A percentile compares a stretch with the other conserved stretches of the same genome.
These are phyloP conservation scores for Sminthopsis crassicaudata DNA, from an alignment of 2,113 vertebrate species.

Conservation along the genomic window DNA sequence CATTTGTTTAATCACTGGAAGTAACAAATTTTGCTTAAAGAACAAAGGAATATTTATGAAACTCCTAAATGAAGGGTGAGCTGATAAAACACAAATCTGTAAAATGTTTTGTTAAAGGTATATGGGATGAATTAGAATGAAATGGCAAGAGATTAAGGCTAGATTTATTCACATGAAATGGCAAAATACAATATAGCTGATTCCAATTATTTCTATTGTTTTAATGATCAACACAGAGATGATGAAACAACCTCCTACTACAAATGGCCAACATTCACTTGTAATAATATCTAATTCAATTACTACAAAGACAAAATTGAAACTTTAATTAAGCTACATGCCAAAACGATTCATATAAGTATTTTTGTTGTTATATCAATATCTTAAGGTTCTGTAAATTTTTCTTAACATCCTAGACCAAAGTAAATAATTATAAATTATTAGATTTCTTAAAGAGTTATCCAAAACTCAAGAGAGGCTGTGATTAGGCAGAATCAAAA, in stretches of 20 bases:
- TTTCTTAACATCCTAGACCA: not conserved
- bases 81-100: not conserved
- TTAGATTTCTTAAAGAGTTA: not conserved
- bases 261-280: not conserved
- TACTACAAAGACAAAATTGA: not conserved
- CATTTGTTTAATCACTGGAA: not conserved
- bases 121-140: not conserved
- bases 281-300: not conserved
- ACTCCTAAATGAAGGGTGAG: not conserved
- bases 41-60: not conserved
- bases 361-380: not conserved
- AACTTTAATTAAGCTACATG: not conserved
- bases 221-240: not conserved
- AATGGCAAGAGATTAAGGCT: not conserved
- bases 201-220: not conserved
- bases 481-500: not conserved
- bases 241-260: not conserved
- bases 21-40: not conserved
- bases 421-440: not conserved
- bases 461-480: too few species aligned
- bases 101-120: not conserved
- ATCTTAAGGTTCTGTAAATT: not conserved
- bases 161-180: not conserved
- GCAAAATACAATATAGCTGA: not conserved
- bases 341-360: not conserved